Percentiles rank a stretch among this genome's conserved stretches.
These are phyloP conservation scores for Turdus rufiventris DNA, from an alignment of 2,113 vertebrate genomes.

Conservation along the genomic window DNA sequence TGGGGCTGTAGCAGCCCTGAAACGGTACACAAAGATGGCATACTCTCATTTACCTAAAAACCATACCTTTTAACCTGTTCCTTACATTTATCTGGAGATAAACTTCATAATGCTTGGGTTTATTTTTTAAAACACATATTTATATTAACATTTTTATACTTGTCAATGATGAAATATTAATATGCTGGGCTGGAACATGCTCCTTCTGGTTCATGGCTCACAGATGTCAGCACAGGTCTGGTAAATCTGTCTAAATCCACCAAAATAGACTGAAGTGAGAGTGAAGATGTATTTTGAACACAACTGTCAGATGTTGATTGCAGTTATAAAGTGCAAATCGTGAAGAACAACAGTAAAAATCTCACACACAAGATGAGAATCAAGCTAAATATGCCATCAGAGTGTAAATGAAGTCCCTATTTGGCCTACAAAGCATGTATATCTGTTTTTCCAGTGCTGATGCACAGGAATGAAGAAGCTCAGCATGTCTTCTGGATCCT, in stretches of 20 bases:
- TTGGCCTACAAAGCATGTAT: neutral
- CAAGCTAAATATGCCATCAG: neutral
- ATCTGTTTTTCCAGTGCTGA: neutral
- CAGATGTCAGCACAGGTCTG: neutral
- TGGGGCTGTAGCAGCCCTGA: neutral
- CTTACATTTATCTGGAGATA: neutral
- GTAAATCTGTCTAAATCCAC: slow-evolving; percentile 5
- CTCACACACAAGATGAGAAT: neutral
- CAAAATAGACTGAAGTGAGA: slow-evolving; percentile 27
- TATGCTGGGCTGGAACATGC: neutral
- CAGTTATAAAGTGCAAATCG: neutral
- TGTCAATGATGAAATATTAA: neutral
- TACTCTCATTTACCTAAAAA: neutral
- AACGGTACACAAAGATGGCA: neutral
- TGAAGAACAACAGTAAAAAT: slow-evolving; percentile 3
- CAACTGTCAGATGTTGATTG: neutral
- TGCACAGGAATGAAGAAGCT: neutral
- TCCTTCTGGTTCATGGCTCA: neutral
- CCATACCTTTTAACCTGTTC: neutral
- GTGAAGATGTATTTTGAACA: neutral
- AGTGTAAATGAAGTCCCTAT: neutral
- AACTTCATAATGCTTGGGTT: neutral
- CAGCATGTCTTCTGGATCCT: neutral
- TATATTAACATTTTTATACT: neutral
- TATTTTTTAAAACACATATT: neutral